These are phyloP conservation scores for Acipenser ruthenus DNA, from an alignment of 2,797 vertebrate species.

Conservation along the genomic window DNA sequence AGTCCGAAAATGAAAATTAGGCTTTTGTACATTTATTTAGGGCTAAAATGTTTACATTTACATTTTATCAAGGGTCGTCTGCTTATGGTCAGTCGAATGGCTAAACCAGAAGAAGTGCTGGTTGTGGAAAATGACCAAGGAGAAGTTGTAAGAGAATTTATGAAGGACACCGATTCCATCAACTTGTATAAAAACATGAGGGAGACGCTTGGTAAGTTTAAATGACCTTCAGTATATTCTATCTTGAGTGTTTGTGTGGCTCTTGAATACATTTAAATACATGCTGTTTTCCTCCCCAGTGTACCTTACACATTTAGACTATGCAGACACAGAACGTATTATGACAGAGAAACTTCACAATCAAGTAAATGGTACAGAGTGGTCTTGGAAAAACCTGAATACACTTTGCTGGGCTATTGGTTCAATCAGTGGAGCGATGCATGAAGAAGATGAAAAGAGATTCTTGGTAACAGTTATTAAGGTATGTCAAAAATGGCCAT, in stretches of 20 bases:
- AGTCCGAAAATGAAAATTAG: too few relatives aligned
- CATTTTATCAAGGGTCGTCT: slow-evolving; percentile 71
- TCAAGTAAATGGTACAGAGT: slow-evolving; percentile 94
- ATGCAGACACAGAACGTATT: slow-evolving; percentile 92
- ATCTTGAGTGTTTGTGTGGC: neutral
- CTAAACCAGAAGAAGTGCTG: slow-evolving; percentile 93
- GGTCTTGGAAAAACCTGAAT: slow-evolving; percentile 98
- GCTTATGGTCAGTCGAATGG: slow-evolving; percentile 98
- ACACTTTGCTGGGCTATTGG: slow-evolving; percentile 96
- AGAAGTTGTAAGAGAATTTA: slow-evolving; percentile 95
- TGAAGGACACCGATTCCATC: slow-evolving; percentile 98
- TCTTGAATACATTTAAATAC: neutral
- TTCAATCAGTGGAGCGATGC: slow-evolving; percentile 97
- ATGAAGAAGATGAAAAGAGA: slow-evolving; percentile 94
- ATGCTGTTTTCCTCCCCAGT: slow-evolving; percentile 49
- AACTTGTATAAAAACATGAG: slow-evolving; percentile 99
- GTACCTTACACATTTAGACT: slow-evolving; percentile 95
- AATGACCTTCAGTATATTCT: neutral
- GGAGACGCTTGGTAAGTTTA: slow-evolving; percentile 83
- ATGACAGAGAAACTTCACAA: slow-evolving; percentile 98
- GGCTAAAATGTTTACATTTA: too few relatives aligned
- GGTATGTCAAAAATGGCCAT: slow-evolving; percentile 46
- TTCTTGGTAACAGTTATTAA: slow-evolving; percentile 98
- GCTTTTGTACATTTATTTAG: too few relatives aligned
- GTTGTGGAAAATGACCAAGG: slow-evolving; percentile 99